A percentile compares a stretch with the other conserved stretches of the same genome.
Conservation (phyloP, 1,140 invertebrate species). For the Amphibalanus amphitrite region DNA sequence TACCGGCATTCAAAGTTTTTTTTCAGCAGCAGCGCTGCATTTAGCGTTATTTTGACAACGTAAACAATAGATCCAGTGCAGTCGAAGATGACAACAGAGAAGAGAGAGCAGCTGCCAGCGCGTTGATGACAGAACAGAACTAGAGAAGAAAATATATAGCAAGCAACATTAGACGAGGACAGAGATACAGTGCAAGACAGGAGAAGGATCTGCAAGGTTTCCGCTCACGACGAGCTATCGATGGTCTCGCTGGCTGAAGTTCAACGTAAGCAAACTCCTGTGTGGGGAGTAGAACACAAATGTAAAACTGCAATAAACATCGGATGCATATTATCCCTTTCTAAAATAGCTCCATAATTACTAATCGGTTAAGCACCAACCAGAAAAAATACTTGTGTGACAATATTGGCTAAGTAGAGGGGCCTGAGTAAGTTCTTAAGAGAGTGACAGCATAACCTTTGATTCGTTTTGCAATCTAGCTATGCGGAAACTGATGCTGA, state of each 20-base stretch:
- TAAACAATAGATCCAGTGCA: neutral
- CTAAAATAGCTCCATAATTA: neutral
- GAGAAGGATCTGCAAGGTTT: neutral
- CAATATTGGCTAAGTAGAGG: too few relatives aligned
- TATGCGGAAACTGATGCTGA: too few relatives aligned
- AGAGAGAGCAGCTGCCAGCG: neutral
- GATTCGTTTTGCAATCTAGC: too few relatives aligned
- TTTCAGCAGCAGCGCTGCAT: neutral
- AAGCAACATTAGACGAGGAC: neutral
- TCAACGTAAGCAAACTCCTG: neutral
- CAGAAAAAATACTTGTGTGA: too few relatives aligned
- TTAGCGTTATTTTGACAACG: neutral
- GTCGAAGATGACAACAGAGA: neutral
- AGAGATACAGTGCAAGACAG: neutral
- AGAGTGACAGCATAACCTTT: too few relatives aligned
- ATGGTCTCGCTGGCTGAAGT: neutral
- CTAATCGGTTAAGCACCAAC: neutral
- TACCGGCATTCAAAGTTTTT: neutral
- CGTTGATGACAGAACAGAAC: neutral
- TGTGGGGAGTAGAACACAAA: neutral
- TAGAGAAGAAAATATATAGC: slow-evolving; percentile 2
- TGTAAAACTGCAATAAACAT: neutral
- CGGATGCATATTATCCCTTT: neutral
- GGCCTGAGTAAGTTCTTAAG: too few relatives aligned
- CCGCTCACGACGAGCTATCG: neutral